Evolutionary conservation across 2,888 invertebrate species (phyloP).

Genomic region (Gasteruption jaculator): DNA sequence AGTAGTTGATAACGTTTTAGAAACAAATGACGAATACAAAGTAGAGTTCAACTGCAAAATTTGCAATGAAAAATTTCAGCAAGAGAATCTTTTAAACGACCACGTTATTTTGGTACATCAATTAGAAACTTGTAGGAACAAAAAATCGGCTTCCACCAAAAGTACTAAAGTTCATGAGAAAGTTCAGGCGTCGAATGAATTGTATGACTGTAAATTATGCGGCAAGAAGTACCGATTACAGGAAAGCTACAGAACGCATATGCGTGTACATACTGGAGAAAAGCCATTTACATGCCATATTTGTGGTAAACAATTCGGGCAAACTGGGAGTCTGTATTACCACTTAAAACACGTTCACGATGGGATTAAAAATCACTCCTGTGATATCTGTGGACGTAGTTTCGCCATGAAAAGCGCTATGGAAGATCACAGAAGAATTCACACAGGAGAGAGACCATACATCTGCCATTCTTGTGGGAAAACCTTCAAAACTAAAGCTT

Average conservation of each 20-base stretch:
- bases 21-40: no score
- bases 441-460: conserved; percentile 51
- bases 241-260: conserved; percentile 29
- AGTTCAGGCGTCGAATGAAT: conserved; percentile 1
- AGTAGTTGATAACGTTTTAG: no score
- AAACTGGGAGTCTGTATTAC: conserved; percentile 55
- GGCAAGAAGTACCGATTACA: conserved; percentile 28
- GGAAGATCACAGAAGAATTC: conserved; percentile 52
- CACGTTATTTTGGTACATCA: no score
- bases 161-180: no score
- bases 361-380: conserved; percentile 51
- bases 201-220: conserved; percentile 28
- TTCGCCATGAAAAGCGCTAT: conserved; percentile 54
- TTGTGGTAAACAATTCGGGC: conserved; percentile 53
- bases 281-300: conserved; percentile 52
- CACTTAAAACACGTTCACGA: conserved; percentile 56
- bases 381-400: conserved; percentile 53
- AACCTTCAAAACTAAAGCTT: conserved; percentile 53
- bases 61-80: no score
- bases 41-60: no score
- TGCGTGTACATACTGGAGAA: conserved; percentile 31
- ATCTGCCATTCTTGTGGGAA: conserved; percentile 54
- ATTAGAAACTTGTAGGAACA: no score
- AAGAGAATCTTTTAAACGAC: no score
- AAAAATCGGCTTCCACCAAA: no score